Percentiles rank a stretch among this genome's conserved stretches.
Evolutionary conservation across 2,888 invertebrate species (phyloP).

Genomic region (Plagodis dolabraria): DNA sequence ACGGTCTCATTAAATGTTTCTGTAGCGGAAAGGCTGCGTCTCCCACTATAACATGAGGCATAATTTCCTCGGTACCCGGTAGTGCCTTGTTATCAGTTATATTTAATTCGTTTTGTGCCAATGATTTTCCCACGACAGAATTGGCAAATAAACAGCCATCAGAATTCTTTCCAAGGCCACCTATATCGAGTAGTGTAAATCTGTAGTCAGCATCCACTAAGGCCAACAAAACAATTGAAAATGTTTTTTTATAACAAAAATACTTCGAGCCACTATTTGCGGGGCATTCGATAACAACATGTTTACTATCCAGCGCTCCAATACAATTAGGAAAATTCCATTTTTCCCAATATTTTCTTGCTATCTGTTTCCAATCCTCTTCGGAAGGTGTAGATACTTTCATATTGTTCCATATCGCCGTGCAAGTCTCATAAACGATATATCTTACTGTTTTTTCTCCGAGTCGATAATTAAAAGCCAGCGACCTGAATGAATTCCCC

Average conservation of each 20-base stretch:
- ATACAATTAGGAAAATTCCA: no score
- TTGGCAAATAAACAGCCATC: conserved; percentile 25
- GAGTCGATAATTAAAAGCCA: conserved; percentile 11
- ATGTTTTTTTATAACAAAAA: conserved; percentile 22
- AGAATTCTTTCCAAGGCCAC: conserved; percentile 26
- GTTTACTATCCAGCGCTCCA: no score
- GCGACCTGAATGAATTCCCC: conserved; percentile 36
- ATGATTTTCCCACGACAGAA: conserved; percentile 7
- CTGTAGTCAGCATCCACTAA: conserved; percentile 29
- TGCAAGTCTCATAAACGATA: conserved; percentile 15
- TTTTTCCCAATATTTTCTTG: no score
- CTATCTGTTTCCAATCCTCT: no score
- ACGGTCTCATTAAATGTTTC: conserved; percentile 1
- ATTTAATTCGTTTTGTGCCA: neutral
- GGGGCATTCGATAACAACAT: no score
- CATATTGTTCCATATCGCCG: conserved; percentile 6
- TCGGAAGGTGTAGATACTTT: no score
- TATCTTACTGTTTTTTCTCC: conserved; percentile 18
- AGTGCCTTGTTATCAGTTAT: neutral
- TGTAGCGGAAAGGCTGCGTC: conserved; percentile 2
- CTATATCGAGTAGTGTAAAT: conserved; percentile 31
- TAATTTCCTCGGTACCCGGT: neutral
- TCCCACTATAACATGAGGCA: conserved; percentile 3
- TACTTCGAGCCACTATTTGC: conserved; percentile 1
- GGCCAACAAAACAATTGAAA: conserved; percentile 31